A percentile compares a stretch with the other conserved stretches of the same genome.
Evolutionary conservation across 2,888 invertebrate genomes (phyloP).

Genomic region (Acanthosepion lycidas): DNA sequence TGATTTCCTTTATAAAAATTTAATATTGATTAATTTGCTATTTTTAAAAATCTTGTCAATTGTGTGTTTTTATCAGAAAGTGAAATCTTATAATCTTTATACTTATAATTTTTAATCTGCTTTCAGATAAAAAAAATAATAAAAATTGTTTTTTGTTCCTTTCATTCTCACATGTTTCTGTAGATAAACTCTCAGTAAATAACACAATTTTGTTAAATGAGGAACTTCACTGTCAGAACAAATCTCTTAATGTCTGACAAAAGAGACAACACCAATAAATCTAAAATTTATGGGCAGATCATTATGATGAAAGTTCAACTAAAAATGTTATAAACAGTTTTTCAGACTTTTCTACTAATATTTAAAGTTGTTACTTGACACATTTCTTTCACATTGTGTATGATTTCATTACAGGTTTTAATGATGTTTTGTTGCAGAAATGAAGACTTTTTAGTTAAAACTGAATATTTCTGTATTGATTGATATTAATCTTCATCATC

Average conservation of each 20-base stretch:
- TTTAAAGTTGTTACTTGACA: too few species aligned
- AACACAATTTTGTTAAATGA: background rate
- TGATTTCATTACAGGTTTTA: background rate
- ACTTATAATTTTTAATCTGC: background rate
- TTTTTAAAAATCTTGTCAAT: background rate
- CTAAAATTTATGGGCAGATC: background rate
- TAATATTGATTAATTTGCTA: background rate
- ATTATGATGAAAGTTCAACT: too few species aligned
- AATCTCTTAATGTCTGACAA: background rate
- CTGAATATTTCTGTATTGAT: too few species aligned
- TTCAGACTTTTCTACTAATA: too few species aligned
- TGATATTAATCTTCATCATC: too few species aligned
- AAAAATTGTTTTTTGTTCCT: background rate
- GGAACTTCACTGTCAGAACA: background rate
- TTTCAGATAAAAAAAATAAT: background rate
- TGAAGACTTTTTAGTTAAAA: too few species aligned
- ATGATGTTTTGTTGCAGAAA: too few species aligned
- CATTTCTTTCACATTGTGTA: background rate
- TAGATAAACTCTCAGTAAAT: background rate
- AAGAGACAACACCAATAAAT: background rate
- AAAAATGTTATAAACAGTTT: too few species aligned
- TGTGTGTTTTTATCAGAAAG: background rate
- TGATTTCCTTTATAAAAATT: background rate
- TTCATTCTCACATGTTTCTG: background rate
- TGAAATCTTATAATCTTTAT: background rate